These are phyloP conservation scores for Dendrolimus houi DNA, from an alignment of 2,888 invertebrate genomes.

Conservation along the genomic window DNA sequence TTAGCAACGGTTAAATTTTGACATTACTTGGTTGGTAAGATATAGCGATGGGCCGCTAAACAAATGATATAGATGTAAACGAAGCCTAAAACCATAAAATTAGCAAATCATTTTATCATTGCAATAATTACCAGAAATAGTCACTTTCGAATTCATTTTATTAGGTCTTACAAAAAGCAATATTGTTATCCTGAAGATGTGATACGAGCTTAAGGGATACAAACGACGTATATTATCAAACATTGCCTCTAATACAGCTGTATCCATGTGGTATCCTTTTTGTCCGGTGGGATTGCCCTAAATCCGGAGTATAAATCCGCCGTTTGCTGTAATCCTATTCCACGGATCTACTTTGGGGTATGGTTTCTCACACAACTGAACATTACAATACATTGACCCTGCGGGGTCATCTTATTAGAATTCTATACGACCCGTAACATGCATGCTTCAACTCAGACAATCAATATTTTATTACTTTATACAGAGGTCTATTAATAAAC, in stretches of 20 bases:
- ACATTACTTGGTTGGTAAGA: no score
- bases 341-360: constrained; percentile 40
- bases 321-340: constrained; percentile 60
- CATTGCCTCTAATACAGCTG: constrained; percentile 43
- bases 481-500: neutral
- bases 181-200: neutral
- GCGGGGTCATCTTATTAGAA: constrained; percentile 19
- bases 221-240: constrained; percentile 43
- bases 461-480: neutral
- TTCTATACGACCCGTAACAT: constrained; percentile 14
- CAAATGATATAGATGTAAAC: no score
- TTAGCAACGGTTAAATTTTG: no score
- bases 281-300: constrained; percentile 48
- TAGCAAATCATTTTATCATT: no score
- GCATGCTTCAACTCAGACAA: neutral
- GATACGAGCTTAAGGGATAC: constrained; percentile 12
- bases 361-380: constrained; percentile 49
- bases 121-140: neutral
- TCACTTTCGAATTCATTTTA: neutral
- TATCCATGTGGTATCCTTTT: constrained; percentile 43
- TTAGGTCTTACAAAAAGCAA: no score
- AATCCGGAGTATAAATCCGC: constrained; percentile 62
- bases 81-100: no score
- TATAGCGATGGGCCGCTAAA: no score
- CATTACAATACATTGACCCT: constrained; percentile 41